phyloP scores from a whole-genome alignment of 2,113 vertebrate species.

The Bombycilla garrulus region DNA sequence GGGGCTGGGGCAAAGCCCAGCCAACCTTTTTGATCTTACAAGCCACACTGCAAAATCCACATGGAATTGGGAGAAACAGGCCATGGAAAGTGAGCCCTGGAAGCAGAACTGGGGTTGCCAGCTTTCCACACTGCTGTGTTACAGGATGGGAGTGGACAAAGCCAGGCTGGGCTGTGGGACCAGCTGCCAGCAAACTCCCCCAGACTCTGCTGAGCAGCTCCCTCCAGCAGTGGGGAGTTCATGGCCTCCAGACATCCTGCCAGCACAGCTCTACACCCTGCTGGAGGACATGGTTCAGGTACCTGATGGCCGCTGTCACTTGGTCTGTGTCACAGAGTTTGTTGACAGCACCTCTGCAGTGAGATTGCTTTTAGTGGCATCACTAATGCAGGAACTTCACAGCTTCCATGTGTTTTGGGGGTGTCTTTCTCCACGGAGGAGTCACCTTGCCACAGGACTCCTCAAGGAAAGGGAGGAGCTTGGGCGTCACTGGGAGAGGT shows the following conservation, averaged over 20 bases:
- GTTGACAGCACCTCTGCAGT: neutral
- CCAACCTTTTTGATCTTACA: conserved; percentile 30
- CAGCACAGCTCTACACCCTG: neutral
- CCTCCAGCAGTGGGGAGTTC: neutral
- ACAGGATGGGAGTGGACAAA: neutral
- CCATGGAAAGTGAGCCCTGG: neutral
- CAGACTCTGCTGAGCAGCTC: neutral
- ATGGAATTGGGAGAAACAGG: neutral
- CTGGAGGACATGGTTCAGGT: rapidly evolving
- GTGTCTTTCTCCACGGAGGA: neutral
- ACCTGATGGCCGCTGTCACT: neutral
- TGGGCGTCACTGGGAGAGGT: neutral
- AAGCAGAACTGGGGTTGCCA: neutral
- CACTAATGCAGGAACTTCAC: neutral
- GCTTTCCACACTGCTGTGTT: rapidly evolving
- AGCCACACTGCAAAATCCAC: neutral
- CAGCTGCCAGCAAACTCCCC: neutral
- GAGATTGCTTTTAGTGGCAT: rapidly evolving
- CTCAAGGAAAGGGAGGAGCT: neutral
- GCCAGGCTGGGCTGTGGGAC: neutral
- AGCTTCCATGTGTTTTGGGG: rapidly evolving
- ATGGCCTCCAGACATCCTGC: rapidly evolving
- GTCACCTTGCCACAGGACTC: neutral
- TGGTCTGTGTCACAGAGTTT: neutral
- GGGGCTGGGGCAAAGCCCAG: neutral